Evolutionary conservation across 2,888 invertebrate species (phyloP), one percentile per base, ranked within the genome.

Genomic region (Troilus luridus): DNA sequence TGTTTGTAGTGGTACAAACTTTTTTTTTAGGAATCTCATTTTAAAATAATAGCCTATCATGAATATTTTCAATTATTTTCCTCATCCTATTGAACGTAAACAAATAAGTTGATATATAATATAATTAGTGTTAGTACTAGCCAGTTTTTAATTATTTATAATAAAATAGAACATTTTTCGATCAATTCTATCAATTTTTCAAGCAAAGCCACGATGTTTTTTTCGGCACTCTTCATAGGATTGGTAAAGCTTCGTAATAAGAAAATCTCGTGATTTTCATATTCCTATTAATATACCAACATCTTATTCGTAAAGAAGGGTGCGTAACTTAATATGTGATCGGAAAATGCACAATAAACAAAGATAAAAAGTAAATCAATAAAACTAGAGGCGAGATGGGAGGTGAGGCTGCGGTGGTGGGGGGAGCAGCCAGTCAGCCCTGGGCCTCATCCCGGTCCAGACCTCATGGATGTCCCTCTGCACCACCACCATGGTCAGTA

Each of bases 401-500:
- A 58, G 90, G n/a, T 24, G 54, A 77, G 56, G 27, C 24, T 54
- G 60, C 59, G 85, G 27, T 62, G 81, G 90, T 27, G 90, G 41
- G 88, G 85, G 81, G 54, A 56, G 60, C 60, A 77, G 88, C 62
- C 90, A 90, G 90, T 88, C 72, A 91, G 88, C 67, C 91, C 88
- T 72, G 88, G 88, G 72, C 88, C 91, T 91, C 91, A n/a, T 41
- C 54, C 72, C 90, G 90, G 90, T 72, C 72, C 90, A 77, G 90
- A 58, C 77, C 89, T 88, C 88, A 91, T 91, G 91, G 91, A 91
- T 67, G 54, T 88, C 67, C 90, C 91, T 24, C 90, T 85, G 54
- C 91, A 91, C 59, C 88, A 91, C 41, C 90, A 90, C 64, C 88
- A 91, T 91, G 91, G 91, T 91, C 27, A 91, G 90, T 88, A 88